Percentiles rank a stretch among this genome's conserved stretches.
Conservation (phyloP, 1,140 invertebrate species). For the Drosophila watanabei region DNA sequence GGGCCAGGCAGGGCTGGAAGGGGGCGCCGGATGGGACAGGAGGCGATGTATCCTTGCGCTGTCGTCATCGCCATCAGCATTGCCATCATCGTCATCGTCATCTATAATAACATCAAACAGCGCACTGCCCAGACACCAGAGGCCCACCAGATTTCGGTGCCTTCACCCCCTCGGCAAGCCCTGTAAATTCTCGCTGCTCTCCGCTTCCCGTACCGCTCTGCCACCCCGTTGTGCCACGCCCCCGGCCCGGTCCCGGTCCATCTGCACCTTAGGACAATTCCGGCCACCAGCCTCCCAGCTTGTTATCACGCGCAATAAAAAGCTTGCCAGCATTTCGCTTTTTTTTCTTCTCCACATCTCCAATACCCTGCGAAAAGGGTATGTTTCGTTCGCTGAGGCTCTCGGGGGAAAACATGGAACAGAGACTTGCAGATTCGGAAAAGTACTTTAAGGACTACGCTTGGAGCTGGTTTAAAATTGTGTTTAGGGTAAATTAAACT, state of each 20-base stretch:
- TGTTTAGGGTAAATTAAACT: not conserved
- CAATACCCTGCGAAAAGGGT: constrained; percentile 59
- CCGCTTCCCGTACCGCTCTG: constrained; percentile 1
- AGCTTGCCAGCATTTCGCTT: constrained; percentile 61
- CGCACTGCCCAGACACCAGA: constrained; percentile 68
- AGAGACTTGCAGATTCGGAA: constrained; percentile 5
- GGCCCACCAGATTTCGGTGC: constrained; percentile 42
- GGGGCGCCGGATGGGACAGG: not conserved
- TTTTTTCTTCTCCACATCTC: constrained; percentile 16
- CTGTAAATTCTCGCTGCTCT: constrained; percentile 10
- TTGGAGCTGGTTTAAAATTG: not conserved
- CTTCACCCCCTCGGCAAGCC: not conserved
- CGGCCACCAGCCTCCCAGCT: constrained; percentile 65
- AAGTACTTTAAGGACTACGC: not conserved
- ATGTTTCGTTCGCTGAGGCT: constrained; percentile 27
- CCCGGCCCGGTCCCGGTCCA: constrained; percentile 10
- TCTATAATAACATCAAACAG: constrained; percentile 82
- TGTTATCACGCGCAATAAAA: constrained; percentile 82
- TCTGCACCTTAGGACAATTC: constrained; percentile 42
- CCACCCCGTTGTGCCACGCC: constrained; percentile 8
- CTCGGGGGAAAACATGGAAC: constrained; percentile 22
- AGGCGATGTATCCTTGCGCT: constrained; percentile 19
- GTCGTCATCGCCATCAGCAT: constrained; percentile 52
- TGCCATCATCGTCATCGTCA: constrained; percentile 75
- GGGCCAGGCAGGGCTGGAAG: not conserved